Evolutionary conservation across 1,140 invertebrate genomes (phyloP), one percentile per base, ranked within the genome.

Genomic region (Vanessa tameamea): DNA sequence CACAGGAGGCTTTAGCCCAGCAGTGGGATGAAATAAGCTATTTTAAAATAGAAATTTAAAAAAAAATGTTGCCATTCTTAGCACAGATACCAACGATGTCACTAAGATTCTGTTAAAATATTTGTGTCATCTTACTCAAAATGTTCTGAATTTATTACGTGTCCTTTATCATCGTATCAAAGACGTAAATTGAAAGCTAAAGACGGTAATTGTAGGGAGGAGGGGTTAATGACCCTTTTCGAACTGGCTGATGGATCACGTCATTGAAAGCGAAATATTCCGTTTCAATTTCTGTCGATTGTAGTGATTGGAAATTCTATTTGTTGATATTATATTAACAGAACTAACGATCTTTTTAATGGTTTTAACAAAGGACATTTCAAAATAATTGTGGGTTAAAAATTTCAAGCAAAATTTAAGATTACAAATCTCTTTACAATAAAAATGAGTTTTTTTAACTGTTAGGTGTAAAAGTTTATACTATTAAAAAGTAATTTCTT

Each of bases 111-210:
- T 47, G 23, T 63, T 61, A 50, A 61, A 53, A 63, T 79, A 63
- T 75, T 81, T 78, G 55, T 76, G 64, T 76, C 73, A 77, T 76
- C 76, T 72, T 75, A 72, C 47, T 76, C 13, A 73, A 76, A 78
- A 79, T 82, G 78, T 79, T 75, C 72, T 72, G 16, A 83, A 83
- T 86, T 86, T 80, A 85, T 82, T 71, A 77, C 78, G 77, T 78
- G 82, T 84, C 83, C 78, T 82, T 84, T 83, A 79, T 80, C 80
- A 81, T 83, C 79, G 77, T 76, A 73, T 80, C 82, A 84, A 86
- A 87, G 84, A 85, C 80, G 83, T 81, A 89, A 92, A 92, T 92
- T 90, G 87, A 90, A 89, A 89, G 85, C 87, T 88, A 86, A 88
- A 88, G 89, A 87, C 84, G 87, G 89, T 90, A 90, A 90, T 90